Base-by-base conservation (phyloP, 1,140 invertebrate genomes). In the Lycorma delicatula region DNA sequence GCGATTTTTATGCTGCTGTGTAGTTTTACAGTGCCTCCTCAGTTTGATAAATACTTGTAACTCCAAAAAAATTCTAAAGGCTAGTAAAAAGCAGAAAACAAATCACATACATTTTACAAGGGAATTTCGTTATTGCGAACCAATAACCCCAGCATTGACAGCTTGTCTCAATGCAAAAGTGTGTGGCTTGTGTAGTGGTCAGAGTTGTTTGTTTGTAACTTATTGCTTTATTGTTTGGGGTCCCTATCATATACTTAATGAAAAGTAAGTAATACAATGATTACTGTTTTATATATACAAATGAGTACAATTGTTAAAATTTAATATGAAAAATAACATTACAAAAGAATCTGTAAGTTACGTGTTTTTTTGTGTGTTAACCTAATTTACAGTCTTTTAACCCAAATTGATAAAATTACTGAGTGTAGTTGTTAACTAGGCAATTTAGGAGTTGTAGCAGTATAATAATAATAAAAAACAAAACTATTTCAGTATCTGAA, bases 41-140 rank as follows among this genome's bases (percentile, higher is more conserved):
- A 38, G 9, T 7, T 52, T 3, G 4, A 6, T n/a, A 52, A 28
- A 29, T 7, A 22, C 27, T 38, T 38, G 13, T 38, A 5, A 38
- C 3, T 16, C n/a, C n/a, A n/a, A n/a, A 52, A 52, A 52, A 52
- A 3, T 27, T 27, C 1, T 52, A 28, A 28, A 27, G 5, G 7
- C 25, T 13, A 20, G 28, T 2, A 13, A 52, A 28, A 52, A 13
- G 49, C 22, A n/a, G 18, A 52, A 52, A 52, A 52, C 49, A 52
- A 52, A 52, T 26, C 49, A 52, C 28, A 16, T 27, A 52, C 28
- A 52, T 28, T 52, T 52, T n/a, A 52, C 9, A 26, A 52, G 49
- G 49, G 49, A 52, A 25, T 27, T 52, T 52, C 28, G 5, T 18
- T 52, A 12, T 52, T 26, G 22, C 49, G 28, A 52, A 22, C 49